These are phyloP conservation scores for Urocitellus parryii DNA, from an alignment of 2,113 vertebrate species.

Conservation along the genomic window DNA sequence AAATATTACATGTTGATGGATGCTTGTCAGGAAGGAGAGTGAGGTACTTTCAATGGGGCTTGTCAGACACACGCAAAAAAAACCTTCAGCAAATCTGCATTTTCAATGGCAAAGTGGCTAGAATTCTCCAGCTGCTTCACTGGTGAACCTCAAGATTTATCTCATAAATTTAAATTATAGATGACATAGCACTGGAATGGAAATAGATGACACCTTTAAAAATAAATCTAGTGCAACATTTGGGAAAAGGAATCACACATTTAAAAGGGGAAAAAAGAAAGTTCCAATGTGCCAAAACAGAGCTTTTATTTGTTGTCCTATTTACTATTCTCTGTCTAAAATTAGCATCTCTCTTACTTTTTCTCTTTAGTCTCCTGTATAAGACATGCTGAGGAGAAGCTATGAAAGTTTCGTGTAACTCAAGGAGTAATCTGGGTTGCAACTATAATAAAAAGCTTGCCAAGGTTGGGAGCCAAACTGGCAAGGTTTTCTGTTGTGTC, in stretches of 20 bases:
- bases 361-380: conserved; percentile 68
- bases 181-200: conserved; percentile 87
- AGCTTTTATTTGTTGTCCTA: conserved; percentile 84
- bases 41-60: conserved; percentile 81
- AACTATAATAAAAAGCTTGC: conserved; percentile 85
- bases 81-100: conserved; percentile 82
- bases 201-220: conserved; percentile 88
- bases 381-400: conserved; percentile 71
- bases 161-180: conserved; percentile 89
- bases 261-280: conserved; percentile 80
- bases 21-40: conserved; percentile 85
- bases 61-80: conserved; percentile 82
- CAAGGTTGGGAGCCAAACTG: conserved; percentile 86
- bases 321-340: conserved; percentile 85
- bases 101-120: conserved; percentile 85
- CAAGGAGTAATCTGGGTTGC: conserved; percentile 81
- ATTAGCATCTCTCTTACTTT: conserved; percentile 79
- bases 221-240: conserved; percentile 84
- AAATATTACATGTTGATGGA: conserved; percentile 89
- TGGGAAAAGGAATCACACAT: conserved; percentile 81
- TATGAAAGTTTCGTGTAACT: conserved; percentile 83
- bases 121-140: conserved; percentile 86
- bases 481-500: conserved; percentile 85
- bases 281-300: conserved; percentile 77
- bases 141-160: conserved; percentile 87